Base-by-base conservation (phyloP, 2,888 invertebrate species). In the Cephonodes hylas region DNA sequence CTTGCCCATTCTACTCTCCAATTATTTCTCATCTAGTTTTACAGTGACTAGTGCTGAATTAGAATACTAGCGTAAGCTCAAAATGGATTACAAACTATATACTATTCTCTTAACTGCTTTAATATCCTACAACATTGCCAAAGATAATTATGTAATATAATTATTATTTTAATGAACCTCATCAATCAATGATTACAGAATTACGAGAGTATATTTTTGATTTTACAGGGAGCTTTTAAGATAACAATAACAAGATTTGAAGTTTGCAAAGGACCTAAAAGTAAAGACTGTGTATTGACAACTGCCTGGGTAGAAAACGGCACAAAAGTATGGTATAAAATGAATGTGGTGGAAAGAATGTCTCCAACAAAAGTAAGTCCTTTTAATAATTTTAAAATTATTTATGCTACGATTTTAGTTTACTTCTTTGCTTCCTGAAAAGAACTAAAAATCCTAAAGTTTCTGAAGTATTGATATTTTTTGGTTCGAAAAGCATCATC, bases 301-400 rank as follows among this genome's bases (percentile, higher is more conserved):
- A 42, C n/a, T n/a, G 31, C 8, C 7, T 22, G 42, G 13, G 13
- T 59, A 25, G 44, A 15, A 27, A 56, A n/a, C 13, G 53, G 34
- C 0, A 63, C 18, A 8, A 25, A 38, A 8, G n/a, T 64, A 3
- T 7, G 18, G 34, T 64, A 63, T n/a, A 42, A 60, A 5, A 62
- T 64, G 53, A 31, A 61, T 34, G 63, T 64, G 10, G 42, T 13
- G 0, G 66, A 66, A 57, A 62, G 27, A 25, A 46, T 66, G 15
- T 38, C 58, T 4, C 61, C 60, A 18, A 64, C 61, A 6, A 66
- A 64, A 56, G 66, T 66, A 59, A 31, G 60, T 64, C 27, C 3
- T 48, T 18, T 6, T 48, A 15, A 23, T 48, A 25, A 23, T 13
- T 3, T 2, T n/a, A n/a, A 1, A 13, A 20, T 48, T 25, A 22